A percentile compares a stretch with the other conserved stretches of the same genome.
These are phyloP conservation scores for Acleris sparsana DNA, from an alignment of 2,888 invertebrate species.

Conservation along the genomic window DNA sequence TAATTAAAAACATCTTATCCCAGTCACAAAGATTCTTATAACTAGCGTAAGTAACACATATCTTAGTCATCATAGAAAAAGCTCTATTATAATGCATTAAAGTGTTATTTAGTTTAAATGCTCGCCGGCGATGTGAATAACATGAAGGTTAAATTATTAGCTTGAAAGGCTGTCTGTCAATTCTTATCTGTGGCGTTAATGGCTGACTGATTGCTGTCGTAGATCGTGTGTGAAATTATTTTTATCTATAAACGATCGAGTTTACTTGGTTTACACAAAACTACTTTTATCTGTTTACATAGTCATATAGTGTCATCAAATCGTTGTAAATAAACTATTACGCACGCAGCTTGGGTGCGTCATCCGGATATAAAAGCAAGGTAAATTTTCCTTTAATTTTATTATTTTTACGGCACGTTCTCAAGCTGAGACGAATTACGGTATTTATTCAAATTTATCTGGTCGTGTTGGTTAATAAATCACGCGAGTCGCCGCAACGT, in stretches of 20 bases:
- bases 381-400: slow-evolving; percentile 58
- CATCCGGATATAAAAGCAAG: slow-evolving; percentile 49
- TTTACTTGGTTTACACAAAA: slow-evolving; percentile 25
- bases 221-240: slow-evolving; percentile 55
- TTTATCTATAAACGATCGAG: slow-evolving; percentile 30
- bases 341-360: slow-evolving; percentile 14
- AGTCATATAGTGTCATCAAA: slow-evolving; percentile 13
- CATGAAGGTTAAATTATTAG: slow-evolving; percentile 1
- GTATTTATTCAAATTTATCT: slow-evolving; percentile 42
- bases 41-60: too few relatives aligned
- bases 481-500: slow-evolving; percentile 2
- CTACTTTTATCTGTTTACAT: slow-evolving; percentile 23
- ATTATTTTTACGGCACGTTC: slow-evolving; percentile 51
- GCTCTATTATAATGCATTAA: too few relatives aligned
- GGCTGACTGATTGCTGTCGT: slow-evolving; percentile 56
- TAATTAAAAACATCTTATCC: too few relatives aligned
- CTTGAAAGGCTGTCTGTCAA: slow-evolving; percentile 17
- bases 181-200: slow-evolving; percentile 45
- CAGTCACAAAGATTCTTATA: too few relatives aligned
- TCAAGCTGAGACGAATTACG: slow-evolving; percentile 50
- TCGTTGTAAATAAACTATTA: background rate
- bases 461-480: slow-evolving; percentile 38
- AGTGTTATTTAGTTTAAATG: too few relatives aligned
- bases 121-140: too few relatives aligned
- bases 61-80: too few relatives aligned